Evolutionary conservation across 2,113 vertebrate species (phyloP).

Genomic region (Cottus gobio): DNA sequence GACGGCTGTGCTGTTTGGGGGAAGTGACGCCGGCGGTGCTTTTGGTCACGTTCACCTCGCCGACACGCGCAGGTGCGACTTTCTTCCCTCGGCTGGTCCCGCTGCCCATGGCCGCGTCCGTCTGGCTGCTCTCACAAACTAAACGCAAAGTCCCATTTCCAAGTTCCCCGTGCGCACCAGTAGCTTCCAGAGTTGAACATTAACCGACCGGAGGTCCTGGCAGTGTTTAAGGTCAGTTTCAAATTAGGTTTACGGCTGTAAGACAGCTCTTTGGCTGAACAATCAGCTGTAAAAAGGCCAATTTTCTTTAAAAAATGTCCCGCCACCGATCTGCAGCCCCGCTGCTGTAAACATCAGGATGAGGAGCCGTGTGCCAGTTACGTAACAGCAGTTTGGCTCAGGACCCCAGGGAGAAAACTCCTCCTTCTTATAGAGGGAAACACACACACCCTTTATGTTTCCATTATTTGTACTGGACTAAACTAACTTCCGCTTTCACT

Average conservation of each 20-base stretch:
- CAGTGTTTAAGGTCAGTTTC: constrained; percentile 35
- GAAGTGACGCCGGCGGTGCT: neutral
- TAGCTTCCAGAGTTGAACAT: constrained; percentile 46
- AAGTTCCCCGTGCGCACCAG: constrained; percentile 5
- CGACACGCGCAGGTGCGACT: constrained; percentile 75
- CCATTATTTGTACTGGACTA: constrained; percentile 21
- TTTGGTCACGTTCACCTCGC: constrained; percentile 50
- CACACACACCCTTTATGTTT: constrained; percentile 46
- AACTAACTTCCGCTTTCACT: constrained; percentile 10
- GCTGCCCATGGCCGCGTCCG: constrained; percentile 75
- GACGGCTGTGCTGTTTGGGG: constrained; percentile 31
- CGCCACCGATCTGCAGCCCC: neutral
- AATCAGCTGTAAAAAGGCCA: neutral
- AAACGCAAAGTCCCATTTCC: constrained; percentile 24
- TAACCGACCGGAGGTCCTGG: constrained; percentile 39
- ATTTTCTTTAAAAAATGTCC: constrained; percentile 3
- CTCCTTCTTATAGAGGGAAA: constrained; percentile 64
- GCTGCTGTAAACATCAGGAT: constrained; percentile 43
- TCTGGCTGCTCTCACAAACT: neutral
- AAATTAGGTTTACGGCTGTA: constrained; percentile 11
- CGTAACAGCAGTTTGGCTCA: constrained; percentile 69
- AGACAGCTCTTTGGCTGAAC: constrained; percentile 9
- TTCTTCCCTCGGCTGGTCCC: constrained; percentile 79
- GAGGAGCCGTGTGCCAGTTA: constrained; percentile 63
- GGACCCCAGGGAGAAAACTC: constrained; percentile 67